Evolutionary conservation across 2,113 vertebrate species (phyloP).

Genomic region (Bos taurus): ARS-UCD2.0 NC_037337.1:77896001-77896500

Average conservation of each 20-base stretch:
- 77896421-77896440: not conserved
- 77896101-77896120: not conserved
- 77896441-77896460: not conserved
- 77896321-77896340: not conserved
- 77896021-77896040: not conserved
- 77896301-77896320: not conserved
- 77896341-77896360: not conserved
- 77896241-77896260: not conserved
- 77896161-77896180: not conserved
- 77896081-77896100: not conserved
- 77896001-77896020: not conserved
- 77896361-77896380: not conserved
- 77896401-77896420: not conserved
- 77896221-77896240: not conserved
- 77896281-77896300: not conserved
- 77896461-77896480: not conserved
- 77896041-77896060: not conserved
- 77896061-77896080: not conserved
- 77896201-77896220: not conserved
- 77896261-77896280: not conserved
- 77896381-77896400: not conserved
- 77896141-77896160: not conserved
- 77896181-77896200: not conserved
- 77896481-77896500: too few species aligned
- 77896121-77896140: not conserved